Base-by-base conservation (phyloP, 2,113 vertebrate species). In the Anguilla japonica region DNA sequence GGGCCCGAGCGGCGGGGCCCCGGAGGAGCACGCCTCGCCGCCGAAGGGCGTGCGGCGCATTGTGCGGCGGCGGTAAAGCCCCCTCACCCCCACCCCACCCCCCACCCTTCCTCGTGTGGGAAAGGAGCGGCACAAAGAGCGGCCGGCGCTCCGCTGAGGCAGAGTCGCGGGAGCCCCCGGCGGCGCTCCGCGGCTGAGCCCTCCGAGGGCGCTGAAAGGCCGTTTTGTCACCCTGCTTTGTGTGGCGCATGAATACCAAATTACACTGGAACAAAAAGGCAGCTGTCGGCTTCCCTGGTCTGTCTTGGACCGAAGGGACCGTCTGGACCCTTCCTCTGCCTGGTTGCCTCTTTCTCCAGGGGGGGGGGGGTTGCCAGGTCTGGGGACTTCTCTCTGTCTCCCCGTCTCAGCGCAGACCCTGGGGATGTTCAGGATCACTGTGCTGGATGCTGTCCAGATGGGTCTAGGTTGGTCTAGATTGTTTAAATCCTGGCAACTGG, bases 51-150 rank as follows among this genome's bases (percentile, higher is more conserved):
- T 5, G 26, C 81, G 63, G 81, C 16, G 39, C 67, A 87, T 41
- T 57, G 67, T 56, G 41, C 22, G n/a, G n/a, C 18, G 79, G 4
- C 20, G 34, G 78, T 60, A 13, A 20, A 57, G 63, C 63, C 14
- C 34, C 39, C 78, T 56, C 60, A 3, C 71, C 71, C 11, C 22
- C 22, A 18, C 43, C 39, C 78, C 43, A 43, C 43, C 50, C n/a
- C n/a, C 4, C 43, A 34, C 34, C 34, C 34, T 34, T 34, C 34
- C 34, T 0, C n/a, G 78, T 46, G 46, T 80, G 43, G 43, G 82
- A 83, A 83, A 26, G 50, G 34, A 26, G 16, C 63, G 78, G 7
- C 86, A 41, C 67, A 80, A 80, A 56, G 81, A n/a, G 67, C 41
- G 29, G 34, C 75, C 60, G 81, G 15, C 41, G 81, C 34, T 75